A percentile compares a stretch with the other conserved stretches of the same genome.
These are phyloP conservation scores for Isotomurus palustris DNA, from an alignment of 2,888 invertebrate genomes.

Conservation along the genomic window DNA sequence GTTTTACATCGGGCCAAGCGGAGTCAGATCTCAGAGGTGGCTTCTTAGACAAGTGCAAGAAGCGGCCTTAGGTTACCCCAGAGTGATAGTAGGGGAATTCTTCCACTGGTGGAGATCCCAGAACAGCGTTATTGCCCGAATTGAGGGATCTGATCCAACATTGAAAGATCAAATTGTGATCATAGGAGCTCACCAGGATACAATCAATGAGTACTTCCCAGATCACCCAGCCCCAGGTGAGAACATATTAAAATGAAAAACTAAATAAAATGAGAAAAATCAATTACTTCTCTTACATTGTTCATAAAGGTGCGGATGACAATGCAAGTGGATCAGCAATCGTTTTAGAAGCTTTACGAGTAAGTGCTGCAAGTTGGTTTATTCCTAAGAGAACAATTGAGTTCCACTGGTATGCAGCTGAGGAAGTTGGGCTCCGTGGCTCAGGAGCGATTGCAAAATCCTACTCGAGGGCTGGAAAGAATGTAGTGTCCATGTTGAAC, in stretches of 20 bases:
- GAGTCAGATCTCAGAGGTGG: not conserved
- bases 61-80: not conserved
- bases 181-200: constrained; percentile 21
- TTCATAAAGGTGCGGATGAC: constrained; percentile 13
- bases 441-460: constrained; percentile 15
- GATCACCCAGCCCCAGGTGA: constrained; percentile 1
- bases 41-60: not conserved
- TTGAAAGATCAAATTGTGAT: constrained; percentile 9
- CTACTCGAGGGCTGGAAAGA: not conserved
- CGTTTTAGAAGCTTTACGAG: constrained; percentile 11
- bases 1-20: not conserved
- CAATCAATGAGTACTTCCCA: not conserved
- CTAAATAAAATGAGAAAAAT: too few relatives aligned
- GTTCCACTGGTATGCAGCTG: constrained; percentile 25
- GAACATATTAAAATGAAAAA: too few relatives aligned
- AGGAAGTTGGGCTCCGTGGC: constrained; percentile 17
- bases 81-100: not conserved
- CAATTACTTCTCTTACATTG: too few relatives aligned
- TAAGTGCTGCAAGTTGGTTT: not conserved
- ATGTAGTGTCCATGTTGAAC: constrained; percentile 11
- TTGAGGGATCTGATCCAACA: constrained; percentile 12
- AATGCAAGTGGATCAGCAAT: constrained; percentile 10
- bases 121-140: constrained; percentile 14
- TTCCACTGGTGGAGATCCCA: constrained; percentile 1
- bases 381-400: constrained; percentile 15